Conservation (phyloP, 2,888 invertebrate genomes). For the Agrilus biguttatus region DNA sequence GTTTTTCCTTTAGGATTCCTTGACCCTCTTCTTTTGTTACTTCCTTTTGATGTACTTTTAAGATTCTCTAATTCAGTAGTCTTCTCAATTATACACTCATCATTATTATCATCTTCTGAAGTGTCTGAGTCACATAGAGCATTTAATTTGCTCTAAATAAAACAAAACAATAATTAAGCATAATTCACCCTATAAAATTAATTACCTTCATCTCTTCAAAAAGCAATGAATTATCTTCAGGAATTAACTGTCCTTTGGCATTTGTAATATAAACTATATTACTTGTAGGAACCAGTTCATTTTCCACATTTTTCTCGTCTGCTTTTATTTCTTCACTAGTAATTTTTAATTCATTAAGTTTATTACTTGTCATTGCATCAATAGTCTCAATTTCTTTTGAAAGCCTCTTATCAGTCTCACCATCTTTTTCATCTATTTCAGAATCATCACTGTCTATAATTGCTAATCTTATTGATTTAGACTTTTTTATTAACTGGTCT, state of each 20-base stretch:
- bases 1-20: constrained; percentile 1
- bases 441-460: too few relatives aligned
- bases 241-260: constrained; percentile 10
- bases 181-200: neutral
- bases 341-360: too few relatives aligned
- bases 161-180: constrained; percentile 4
- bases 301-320: constrained; percentile 11
- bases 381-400: too few relatives aligned
- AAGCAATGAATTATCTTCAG: constrained; percentile 7
- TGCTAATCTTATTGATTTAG: too few relatives aligned
- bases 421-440: too few relatives aligned
- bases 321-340: too few relatives aligned
- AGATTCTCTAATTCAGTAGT: constrained; percentile 5
- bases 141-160: constrained; percentile 20
- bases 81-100: constrained; percentile 4
- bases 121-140: constrained; percentile 43
- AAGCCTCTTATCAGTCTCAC: too few relatives aligned
- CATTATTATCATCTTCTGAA: constrained; percentile 26
- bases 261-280: constrained; percentile 9
- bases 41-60: constrained; percentile 4
- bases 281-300: constrained; percentile 2
- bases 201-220: too few relatives aligned
- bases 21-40: constrained; percentile 5
- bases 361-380: too few relatives aligned
- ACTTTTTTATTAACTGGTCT: too few relatives aligned